Conservation (phyloP, 2,888 invertebrate genomes). For the Coenonympha arcania region DNA sequence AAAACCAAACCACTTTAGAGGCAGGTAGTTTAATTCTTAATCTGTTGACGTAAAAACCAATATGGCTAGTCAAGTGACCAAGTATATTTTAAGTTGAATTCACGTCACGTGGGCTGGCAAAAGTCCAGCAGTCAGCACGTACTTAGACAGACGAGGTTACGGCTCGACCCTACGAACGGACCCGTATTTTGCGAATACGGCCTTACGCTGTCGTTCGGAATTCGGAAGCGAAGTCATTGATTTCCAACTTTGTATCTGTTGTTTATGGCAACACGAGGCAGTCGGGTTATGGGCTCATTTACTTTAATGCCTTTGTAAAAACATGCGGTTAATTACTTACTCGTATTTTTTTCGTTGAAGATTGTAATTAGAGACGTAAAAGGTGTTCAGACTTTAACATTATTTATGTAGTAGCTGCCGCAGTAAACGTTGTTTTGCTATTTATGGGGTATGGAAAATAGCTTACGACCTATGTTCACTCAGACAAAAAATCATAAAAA, state of each 20-base stretch:
- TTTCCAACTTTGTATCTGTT: slow-evolving; percentile 19
- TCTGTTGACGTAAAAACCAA: slow-evolving; percentile 3
- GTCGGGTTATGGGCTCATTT: slow-evolving; percentile 1
- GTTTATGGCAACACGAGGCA: slow-evolving; percentile 15
- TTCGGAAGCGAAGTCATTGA: slow-evolving; percentile 29
- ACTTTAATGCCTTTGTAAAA: background rate
- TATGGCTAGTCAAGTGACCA: background rate
- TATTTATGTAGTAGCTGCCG: no score
- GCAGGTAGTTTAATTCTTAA: background rate
- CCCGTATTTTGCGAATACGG: slow-evolving; percentile 21
- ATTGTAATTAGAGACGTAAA: no score
- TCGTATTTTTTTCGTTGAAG: background rate
- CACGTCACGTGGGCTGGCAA: slow-evolving; percentile 23
- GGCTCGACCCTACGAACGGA: slow-evolving; percentile 27
- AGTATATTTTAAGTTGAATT: slow-evolving; percentile 24
- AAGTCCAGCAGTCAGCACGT: slow-evolving; percentile 26
- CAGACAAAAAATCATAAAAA: no score
- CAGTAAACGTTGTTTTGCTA: no score
- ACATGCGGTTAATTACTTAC: background rate
- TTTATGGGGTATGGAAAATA: no score
- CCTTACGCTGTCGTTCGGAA: slow-evolving; percentile 26
- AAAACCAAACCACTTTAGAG: no score
- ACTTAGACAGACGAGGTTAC: slow-evolving; percentile 22
- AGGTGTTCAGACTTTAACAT: no score
- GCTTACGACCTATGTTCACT: no score